phyloP scores from a whole-genome alignment of 2,113 vertebrate species.

The Pipa parva region DNA sequence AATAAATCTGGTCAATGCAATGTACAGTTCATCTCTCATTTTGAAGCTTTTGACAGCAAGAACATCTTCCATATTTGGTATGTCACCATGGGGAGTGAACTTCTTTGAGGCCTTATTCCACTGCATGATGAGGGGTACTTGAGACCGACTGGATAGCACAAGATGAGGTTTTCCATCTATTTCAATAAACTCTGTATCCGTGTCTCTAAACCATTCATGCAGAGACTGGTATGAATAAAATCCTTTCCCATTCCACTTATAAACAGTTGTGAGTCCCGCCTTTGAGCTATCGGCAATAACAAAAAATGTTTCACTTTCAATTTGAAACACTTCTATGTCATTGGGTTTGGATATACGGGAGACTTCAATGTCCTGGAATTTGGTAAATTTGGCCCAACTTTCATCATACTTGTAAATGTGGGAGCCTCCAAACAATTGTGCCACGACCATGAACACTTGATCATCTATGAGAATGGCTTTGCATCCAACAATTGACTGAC shows the following conservation, averaged over 20 bases:
- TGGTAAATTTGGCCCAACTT: conserved; percentile 91
- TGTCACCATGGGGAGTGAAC: conserved; percentile 84
- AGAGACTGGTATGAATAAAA: conserved; percentile 95
- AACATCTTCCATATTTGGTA: conserved; percentile 95
- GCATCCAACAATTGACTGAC: conserved; percentile 94
- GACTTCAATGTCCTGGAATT: conserved; percentile 95
- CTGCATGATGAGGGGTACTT: conserved; percentile 93
- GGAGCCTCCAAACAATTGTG: conserved; percentile 94
- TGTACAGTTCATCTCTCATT: conserved; percentile 82
- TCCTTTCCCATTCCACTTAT: conserved; percentile 95
- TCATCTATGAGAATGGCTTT: conserved; percentile 91
- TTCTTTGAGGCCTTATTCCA: conserved; percentile 88
- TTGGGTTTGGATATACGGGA: conserved; percentile 97
- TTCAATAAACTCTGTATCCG: conserved; percentile 85
- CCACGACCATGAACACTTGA: conserved; percentile 94
- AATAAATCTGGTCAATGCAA: conserved; percentile 91
- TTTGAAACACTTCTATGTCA: conserved; percentile 91
- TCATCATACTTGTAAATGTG: conserved; percentile 96
- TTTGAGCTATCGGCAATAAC: conserved; percentile 96
- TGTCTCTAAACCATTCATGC: conserved; percentile 96
- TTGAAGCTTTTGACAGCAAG: conserved; percentile 89
- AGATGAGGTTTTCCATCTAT: conserved; percentile 88
- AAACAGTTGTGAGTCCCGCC: conserved; percentile 91
- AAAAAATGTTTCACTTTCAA: conserved; percentile 86
- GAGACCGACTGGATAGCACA: conserved; percentile 89